Percentiles rank a stretch among this genome's conserved stretches.
Conservation (phyloP, 2,113 vertebrate species). For the Aspiorhynchus laticeps region DNA sequence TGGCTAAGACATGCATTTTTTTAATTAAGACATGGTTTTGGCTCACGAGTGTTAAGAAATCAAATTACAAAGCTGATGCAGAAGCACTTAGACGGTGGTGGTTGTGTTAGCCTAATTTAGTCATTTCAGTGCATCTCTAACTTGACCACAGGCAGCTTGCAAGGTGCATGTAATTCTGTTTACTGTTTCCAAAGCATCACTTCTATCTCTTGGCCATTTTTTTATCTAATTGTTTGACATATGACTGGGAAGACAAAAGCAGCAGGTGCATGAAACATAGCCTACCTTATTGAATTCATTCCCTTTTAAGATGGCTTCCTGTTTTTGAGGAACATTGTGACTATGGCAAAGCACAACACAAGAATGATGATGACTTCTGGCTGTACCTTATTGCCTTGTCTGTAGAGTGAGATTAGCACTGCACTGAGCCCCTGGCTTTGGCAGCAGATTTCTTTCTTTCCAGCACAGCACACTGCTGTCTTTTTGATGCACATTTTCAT, state of each 20-base stretch:
- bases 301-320: neutral
- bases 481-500: neutral
- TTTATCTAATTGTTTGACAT: neutral
- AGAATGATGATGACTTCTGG: constrained; percentile 8
- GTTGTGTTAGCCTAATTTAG: neutral
- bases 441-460: neutral
- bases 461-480: neutral
- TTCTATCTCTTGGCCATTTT: neutral
- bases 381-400: neutral
- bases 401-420: constrained; percentile 14
- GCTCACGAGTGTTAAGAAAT: neutral
- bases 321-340: constrained; percentile 9
- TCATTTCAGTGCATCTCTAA: neutral
- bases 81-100: neutral
- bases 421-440: constrained; percentile 4
- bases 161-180: neutral
- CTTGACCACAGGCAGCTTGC: neutral
- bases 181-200: neutral
- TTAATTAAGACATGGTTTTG: neutral
- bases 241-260: neutral
- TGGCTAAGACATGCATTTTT: too few species aligned
- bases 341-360: neutral
- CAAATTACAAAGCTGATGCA: neutral
- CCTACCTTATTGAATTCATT: neutral
- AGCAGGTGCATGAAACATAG: neutral